A percentile compares a stretch with the other conserved stretches of the same genome.
Conservation (phyloP, 92 coral and sea anemone species). For the Palythoa grandis region DNA sequence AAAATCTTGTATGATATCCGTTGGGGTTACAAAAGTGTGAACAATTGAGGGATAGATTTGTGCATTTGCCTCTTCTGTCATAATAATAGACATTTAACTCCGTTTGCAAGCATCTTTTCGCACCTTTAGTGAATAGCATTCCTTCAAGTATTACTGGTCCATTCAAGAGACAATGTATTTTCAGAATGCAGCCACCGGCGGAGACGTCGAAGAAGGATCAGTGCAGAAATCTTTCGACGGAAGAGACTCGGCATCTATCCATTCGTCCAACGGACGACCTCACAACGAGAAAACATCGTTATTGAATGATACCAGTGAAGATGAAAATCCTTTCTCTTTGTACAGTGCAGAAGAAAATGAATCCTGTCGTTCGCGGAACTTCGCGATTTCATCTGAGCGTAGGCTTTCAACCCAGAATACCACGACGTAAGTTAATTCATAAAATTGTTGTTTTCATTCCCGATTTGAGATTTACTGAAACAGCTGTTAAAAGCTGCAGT, state of each 20-base stretch:
- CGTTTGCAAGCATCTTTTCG: too few species aligned
- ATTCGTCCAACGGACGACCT: background rate
- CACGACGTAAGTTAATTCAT: slow-evolving; percentile 9
- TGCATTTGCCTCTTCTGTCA: too few species aligned
- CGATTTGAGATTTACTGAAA: too few species aligned
- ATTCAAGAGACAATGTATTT: slow-evolving; percentile 12
- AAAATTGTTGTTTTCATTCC: too few species aligned
- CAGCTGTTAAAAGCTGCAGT: too few species aligned
- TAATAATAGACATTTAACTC: too few species aligned
- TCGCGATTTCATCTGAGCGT: slow-evolving; percentile 5
- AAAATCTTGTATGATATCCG: too few species aligned
- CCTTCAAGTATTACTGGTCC: background rate
- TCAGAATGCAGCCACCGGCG: slow-evolving; percentile 5
- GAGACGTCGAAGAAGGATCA: slow-evolving; percentile 18
- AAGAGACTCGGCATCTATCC: background rate
- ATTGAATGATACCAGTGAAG: slow-evolving; percentile 10
- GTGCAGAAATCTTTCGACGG: background rate
- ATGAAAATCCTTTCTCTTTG: slow-evolving; percentile 26
- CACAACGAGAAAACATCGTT: slow-evolving; percentile 34
- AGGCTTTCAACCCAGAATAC: slow-evolving; percentile 12
- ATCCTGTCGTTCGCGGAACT: background rate
- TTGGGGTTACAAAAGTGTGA: too few species aligned
- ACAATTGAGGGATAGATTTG: too few species aligned
- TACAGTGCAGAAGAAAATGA: slow-evolving; percentile 24
- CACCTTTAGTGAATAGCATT: background rate